Percentiles rank a stretch among this genome's conserved stretches.
These are phyloP conservation scores for Odontocerum albicorne DNA, from an alignment of 2,888 invertebrate species.

Conservation along the genomic window DNA sequence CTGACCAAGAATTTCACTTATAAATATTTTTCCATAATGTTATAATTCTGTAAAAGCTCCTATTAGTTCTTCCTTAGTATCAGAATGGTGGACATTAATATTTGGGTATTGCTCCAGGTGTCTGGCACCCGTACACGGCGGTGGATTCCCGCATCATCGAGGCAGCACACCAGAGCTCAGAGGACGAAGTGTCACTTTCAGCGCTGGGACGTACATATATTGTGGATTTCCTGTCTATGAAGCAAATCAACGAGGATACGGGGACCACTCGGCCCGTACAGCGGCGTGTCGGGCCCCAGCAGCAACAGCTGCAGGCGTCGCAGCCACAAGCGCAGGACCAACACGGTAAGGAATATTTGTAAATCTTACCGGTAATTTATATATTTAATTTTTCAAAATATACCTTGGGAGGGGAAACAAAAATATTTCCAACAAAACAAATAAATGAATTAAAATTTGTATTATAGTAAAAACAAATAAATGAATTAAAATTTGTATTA, in stretches of 20 bases:
- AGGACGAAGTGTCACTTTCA: slow-evolving; percentile 92
- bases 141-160: slow-evolving; percentile 94
- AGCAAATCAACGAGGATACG: slow-evolving; percentile 97
- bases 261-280: slow-evolving; percentile 93
- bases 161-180: slow-evolving; percentile 90
- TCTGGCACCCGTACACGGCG: slow-evolving; percentile 91
- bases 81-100: too few species aligned
- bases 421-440: too few species aligned
- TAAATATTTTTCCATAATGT: too few species aligned
- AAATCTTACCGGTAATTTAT: too few species aligned
- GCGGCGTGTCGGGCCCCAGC: slow-evolving; percentile 66
- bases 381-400: too few species aligned
- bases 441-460: too few species aligned
- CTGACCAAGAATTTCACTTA: too few species aligned
- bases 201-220: slow-evolving; percentile 93
- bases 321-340: slow-evolving; percentile 42
- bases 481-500: too few species aligned
- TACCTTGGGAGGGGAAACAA: too few species aligned
- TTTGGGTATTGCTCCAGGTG: slow-evolving; percentile 48
- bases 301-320: slow-evolving; percentile 48
- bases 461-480: too few species aligned
- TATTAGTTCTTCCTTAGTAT: too few species aligned
- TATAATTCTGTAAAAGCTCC: too few species aligned
- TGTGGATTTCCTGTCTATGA: slow-evolving; percentile 96
- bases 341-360: slow-evolving; percentile 33